Base-by-base conservation (phyloP, 1,140 invertebrate genomes). In the Pteromalus puparum region DNA sequence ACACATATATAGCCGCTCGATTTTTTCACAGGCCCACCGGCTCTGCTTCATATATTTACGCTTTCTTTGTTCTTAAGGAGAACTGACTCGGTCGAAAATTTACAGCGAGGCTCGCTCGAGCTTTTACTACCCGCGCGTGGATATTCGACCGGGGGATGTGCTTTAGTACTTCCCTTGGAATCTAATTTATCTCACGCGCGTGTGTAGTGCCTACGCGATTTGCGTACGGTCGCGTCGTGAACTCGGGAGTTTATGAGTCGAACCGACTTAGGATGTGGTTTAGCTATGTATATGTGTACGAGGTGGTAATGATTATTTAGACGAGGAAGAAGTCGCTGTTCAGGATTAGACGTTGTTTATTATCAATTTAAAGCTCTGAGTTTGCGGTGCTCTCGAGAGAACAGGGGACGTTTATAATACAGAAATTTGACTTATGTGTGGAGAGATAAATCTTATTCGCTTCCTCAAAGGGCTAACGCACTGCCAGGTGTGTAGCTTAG, bases 271-370 rank as follows among this genome's bases (percentile, higher is more conserved):
- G 38, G 38, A 42, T 42, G 18, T 7, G 53, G 53, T 61, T 61
- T 21, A n/a, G 18, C 15, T 34, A 5, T 34, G 30, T 5, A 5
- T 21, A 5, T 21, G 38, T 9, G 38, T 6, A n/a, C 53, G 53
- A 21, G n/a, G 61, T 4, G 77, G 65, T 68, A 79, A 79, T 79
- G 77, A 79, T 79, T 24, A 79, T 79, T 42, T 79, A 61, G 30
- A 65, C 21, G 76, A 67, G 76, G 53, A 61, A 61, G 21, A 1
- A 61, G 53, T 42, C 26, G 13, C 28, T 65, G 48, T 30, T 65
- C 65, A 65, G 26, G 48, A 76, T 48, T 34, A n/a, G 13, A 68
- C 12, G 78, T 28, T 70, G 53, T 80, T 80, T 80, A 80, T 80
- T 80, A 70, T 72, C 38, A 80, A 80, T 80, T 80, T 48, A 80